phyloP scores from a whole-genome alignment of 2,888 invertebrate species.

The Allacma fusca region DNA sequence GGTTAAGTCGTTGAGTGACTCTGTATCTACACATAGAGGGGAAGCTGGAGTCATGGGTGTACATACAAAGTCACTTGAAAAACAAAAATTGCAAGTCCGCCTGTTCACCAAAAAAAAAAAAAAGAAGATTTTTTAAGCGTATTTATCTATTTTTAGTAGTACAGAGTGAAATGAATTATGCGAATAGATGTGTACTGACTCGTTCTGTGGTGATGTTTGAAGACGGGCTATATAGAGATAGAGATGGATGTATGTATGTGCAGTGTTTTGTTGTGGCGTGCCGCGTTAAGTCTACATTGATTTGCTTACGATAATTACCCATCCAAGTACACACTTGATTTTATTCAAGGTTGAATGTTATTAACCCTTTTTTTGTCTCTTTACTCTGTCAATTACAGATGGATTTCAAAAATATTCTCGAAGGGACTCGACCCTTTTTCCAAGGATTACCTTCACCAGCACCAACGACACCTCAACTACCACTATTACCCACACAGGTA shows the following conservation, averaged over 20 bases:
- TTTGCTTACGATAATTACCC: not conserved
- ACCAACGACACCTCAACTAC: constrained; percentile 50
- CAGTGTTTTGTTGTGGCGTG: not conserved
- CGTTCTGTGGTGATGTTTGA: too few relatives aligned
- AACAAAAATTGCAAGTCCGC: constrained; percentile 10
- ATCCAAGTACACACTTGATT: constrained; percentile 4
- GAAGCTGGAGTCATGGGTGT: too few relatives aligned
- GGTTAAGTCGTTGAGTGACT: too few relatives aligned
- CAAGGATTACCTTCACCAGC: constrained; percentile 76
- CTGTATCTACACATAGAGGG: too few relatives aligned
- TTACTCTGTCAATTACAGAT: constrained; percentile 52
- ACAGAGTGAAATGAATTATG: not conserved
- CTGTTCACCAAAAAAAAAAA: too few relatives aligned
- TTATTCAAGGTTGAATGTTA: constrained; percentile 15
- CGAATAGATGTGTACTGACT: too few relatives aligned
- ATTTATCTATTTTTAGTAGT: not conserved
- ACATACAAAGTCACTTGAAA: not conserved
- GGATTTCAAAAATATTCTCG: constrained; percentile 77
- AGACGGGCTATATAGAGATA: too few relatives aligned
- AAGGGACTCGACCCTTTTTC: constrained; percentile 84
- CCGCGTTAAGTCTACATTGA: not conserved
- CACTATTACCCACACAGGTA: constrained; percentile 35
- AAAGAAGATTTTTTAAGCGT: not conserved
- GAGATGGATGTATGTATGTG: not conserved
- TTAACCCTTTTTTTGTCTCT: constrained; percentile 16